Conservation (phyloP, 2,113 vertebrate species). For the Tautogolabrus adspersus region DNA sequence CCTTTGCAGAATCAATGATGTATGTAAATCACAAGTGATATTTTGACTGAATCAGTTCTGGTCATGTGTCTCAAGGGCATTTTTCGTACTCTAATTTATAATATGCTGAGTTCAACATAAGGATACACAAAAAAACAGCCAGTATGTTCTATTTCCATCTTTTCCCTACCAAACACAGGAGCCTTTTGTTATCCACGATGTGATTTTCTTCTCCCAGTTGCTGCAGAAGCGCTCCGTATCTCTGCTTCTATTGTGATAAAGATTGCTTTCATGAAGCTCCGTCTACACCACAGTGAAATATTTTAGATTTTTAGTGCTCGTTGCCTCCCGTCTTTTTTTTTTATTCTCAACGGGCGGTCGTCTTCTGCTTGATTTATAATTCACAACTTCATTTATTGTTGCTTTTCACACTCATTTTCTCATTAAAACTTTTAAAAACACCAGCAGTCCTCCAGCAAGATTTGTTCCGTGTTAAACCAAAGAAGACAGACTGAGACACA, state of each 20-base stretch:
- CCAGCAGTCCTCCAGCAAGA: slow-evolving; percentile 4
- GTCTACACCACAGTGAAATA: not conserved
- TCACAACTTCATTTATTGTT: slow-evolving; percentile 37
- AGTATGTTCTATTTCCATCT: slow-evolving; percentile 49
- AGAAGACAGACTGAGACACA: slow-evolving; percentile 15
- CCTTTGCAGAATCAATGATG: slow-evolving; percentile 53
- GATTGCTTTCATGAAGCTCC: slow-evolving; percentile 50
- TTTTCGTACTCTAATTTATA: slow-evolving; percentile 49
- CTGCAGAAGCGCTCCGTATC: slow-evolving; percentile 37
- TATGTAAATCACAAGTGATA: slow-evolving; percentile 67
- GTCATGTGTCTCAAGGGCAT: slow-evolving; percentile 40
- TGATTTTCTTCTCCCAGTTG: slow-evolving; percentile 2
- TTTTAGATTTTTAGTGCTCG: slow-evolving; percentile 41
- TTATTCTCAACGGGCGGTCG: slow-evolving; percentile 3
- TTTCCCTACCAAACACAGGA: slow-evolving; percentile 13
- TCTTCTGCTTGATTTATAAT: slow-evolving; percentile 35
- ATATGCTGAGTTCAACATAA: slow-evolving; percentile 8
- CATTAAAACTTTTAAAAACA: slow-evolving; percentile 56
- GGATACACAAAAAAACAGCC: slow-evolving; percentile 33
- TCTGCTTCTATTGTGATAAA: slow-evolving; percentile 50
- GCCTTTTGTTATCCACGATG: slow-evolving; percentile 26
- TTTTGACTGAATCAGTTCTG: slow-evolving; percentile 61
- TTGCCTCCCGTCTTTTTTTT: slow-evolving; percentile 15
- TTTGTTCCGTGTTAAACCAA: slow-evolving; percentile 25
- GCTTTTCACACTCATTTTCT: slow-evolving; percentile 26